phyloP scores from a whole-genome alignment of 2,888 invertebrate species.

The Sminthurides aquaticus region DNA sequence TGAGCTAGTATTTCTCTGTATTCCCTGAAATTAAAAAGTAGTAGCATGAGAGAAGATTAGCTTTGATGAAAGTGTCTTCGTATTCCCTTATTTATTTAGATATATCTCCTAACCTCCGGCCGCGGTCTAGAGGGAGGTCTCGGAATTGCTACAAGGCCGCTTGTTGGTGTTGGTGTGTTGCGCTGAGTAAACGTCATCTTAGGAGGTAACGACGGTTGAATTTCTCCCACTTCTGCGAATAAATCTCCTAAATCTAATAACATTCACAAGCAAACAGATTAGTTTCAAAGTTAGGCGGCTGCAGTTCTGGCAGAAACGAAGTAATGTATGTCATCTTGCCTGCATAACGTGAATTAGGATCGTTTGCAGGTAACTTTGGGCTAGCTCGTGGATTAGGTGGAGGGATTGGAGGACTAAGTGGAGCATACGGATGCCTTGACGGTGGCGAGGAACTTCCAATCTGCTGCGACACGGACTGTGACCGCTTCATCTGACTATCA shows the following conservation, averaged over 20 bases:
- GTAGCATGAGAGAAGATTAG: background rate
- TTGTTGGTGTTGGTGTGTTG: conserved; percentile 70
- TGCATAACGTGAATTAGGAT: conserved; percentile 42
- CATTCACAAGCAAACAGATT: background rate
- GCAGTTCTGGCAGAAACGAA: background rate
- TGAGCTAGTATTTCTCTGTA: conserved; percentile 38
- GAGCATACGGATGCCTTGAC: conserved; percentile 40
- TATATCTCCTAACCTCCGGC: conserved; percentile 61
- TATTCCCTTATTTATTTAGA: no score
- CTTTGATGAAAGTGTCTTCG: no score
- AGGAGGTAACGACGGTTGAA: conserved; percentile 59
- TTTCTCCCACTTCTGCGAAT: conserved; percentile 76
- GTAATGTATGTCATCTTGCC: conserved; percentile 32
- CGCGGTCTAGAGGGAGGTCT: conserved; percentile 72
- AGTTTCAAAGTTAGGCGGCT: background rate
- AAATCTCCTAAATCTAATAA: conserved; percentile 54
- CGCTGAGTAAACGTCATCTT: conserved; percentile 52
- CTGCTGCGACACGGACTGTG: conserved; percentile 69
- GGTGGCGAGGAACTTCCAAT: conserved; percentile 49
- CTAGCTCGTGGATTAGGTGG: conserved; percentile 38
- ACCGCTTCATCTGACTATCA: conserved; percentile 59
- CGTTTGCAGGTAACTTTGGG: conserved; percentile 31
- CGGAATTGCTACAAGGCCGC: conserved; percentile 72
- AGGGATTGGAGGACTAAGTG: conserved; percentile 38
- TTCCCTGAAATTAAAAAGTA: background rate